These are phyloP conservation scores for Ceratotherium simum DNA, from an alignment of 2,113 vertebrate genomes.

Conservation along the genomic window DNA sequence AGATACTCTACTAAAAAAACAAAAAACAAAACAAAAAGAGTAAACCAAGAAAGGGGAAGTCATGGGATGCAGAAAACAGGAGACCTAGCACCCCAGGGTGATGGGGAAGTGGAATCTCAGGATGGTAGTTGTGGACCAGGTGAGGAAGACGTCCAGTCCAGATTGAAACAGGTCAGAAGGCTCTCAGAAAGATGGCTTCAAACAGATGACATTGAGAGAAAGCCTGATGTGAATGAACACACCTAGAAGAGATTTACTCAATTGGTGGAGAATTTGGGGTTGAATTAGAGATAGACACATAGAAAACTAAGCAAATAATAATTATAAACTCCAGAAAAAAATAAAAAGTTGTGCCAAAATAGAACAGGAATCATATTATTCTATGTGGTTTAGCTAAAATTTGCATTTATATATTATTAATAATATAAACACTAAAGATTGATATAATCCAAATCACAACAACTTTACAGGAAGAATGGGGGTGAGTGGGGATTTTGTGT, in stretches of 20 bases:
- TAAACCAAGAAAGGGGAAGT: constrained; percentile 13
- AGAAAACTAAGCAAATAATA: constrained; percentile 36
- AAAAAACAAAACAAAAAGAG: background rate
- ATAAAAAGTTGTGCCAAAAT: background rate
- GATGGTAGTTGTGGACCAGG: background rate
- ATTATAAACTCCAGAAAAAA: background rate
- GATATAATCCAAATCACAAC: background rate
- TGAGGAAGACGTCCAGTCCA: background rate
- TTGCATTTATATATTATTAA: background rate
- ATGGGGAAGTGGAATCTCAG: background rate
- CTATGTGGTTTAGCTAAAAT: background rate
- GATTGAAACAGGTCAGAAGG: background rate
- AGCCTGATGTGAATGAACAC: background rate
- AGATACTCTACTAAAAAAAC: background rate
- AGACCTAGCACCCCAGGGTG: background rate
- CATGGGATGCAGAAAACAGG: background rate
- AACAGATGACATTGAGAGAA: background rate
- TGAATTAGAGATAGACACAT: background rate
- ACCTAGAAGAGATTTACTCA: background rate
- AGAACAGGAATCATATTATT: constrained; percentile 12
- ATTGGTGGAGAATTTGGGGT: background rate
- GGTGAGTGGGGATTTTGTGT: background rate
- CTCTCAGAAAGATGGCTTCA: background rate
- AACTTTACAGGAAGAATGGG: background rate
- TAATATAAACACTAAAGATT: background rate